These are phyloP conservation scores for Hymenopus coronatus DNA, from an alignment of 2,888 invertebrate species.

Conservation along the genomic window DNA sequence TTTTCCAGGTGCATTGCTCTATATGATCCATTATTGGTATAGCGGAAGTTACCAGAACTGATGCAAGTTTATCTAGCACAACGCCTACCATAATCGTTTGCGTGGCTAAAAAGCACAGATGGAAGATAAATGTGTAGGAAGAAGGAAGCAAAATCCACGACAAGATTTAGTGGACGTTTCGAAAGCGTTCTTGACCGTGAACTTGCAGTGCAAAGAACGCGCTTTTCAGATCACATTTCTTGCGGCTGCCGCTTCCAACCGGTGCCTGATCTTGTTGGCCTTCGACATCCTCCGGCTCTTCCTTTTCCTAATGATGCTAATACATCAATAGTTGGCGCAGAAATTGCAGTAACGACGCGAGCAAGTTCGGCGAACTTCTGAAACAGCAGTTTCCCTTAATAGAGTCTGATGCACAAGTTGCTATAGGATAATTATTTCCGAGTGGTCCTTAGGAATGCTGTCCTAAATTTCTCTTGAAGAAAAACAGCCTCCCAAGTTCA, in stretches of 20 bases:
- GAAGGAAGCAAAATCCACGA: neutral
- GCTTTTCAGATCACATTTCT: neutral
- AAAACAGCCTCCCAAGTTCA: neutral
- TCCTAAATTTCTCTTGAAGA: neutral
- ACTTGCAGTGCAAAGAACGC: neutral
- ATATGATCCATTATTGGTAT: too few relatives aligned
- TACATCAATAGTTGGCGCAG: neutral
- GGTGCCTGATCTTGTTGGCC: neutral
- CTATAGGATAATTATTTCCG: neutral
- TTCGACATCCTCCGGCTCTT: neutral
- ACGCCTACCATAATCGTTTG: neutral
- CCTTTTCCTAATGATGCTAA: neutral
- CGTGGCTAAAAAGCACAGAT: neutral
- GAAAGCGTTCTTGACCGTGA: neutral
- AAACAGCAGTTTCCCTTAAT: neutral
- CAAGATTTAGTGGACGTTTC: neutral
- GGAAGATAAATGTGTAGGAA: neutral
- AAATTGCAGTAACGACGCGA: neutral
- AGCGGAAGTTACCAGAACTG: too few relatives aligned
- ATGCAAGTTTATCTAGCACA: neutral
- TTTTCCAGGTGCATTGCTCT: too few relatives aligned
- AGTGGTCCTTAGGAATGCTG: neutral
- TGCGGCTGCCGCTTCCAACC: neutral
- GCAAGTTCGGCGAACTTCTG: neutral
- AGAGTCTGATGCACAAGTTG: neutral